Percentiles rank a stretch among this genome's conserved stretches.
Conservation (phyloP, 2,797 vertebrate genomes). For the Catharus ustulatus region DNA sequence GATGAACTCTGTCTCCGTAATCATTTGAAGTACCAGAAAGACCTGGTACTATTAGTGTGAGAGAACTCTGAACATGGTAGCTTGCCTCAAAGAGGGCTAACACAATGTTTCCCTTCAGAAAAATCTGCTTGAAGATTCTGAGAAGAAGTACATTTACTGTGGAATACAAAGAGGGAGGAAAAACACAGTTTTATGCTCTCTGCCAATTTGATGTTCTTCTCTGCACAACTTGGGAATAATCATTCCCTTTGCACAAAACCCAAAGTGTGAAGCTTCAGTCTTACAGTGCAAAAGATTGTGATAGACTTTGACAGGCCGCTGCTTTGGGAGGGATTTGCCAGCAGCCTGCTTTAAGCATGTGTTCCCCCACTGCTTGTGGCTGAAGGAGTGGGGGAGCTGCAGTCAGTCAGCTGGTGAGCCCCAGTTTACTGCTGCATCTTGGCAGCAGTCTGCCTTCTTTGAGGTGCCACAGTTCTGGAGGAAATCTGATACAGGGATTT, state of each 20-base stretch:
- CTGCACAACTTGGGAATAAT: neutral
- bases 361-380: neutral
- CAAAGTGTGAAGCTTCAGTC: neutral
- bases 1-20: neutral
- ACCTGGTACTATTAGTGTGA: neutral
- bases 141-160: neutral
- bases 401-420: neutral
- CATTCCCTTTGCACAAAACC: neutral
- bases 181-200: neutral
- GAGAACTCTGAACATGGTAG: neutral
- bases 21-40: neutral
- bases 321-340: neutral
- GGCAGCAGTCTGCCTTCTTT: neutral
- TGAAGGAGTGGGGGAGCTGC: neutral
- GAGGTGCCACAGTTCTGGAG: neutral
- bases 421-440: neutral
- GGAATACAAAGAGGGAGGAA: neutral
- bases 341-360: neutral
- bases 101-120: neutral
- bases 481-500: neutral
- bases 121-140: neutral
- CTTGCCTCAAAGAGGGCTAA: neutral
- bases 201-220: neutral
- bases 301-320: neutral
- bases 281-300: neutral